Percentiles rank a stretch among this genome's conserved stretches.
These are phyloP conservation scores for Zophobas atratus DNA, from an alignment of 1,140 invertebrate species.

Conservation along the genomic window DNA sequence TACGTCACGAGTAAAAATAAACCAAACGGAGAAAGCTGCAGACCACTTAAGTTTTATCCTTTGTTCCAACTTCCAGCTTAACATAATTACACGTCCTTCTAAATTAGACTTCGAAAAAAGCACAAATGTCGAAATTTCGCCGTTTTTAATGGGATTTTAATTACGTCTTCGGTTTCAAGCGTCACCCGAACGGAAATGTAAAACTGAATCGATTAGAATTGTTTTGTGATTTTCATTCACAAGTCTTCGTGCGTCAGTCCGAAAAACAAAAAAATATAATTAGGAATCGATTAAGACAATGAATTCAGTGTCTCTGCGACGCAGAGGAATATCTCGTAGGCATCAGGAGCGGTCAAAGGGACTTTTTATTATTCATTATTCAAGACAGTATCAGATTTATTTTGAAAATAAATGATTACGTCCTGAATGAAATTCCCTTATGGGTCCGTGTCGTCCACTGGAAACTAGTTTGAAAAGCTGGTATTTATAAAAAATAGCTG, in stretches of 20 bases:
- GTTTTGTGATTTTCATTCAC: too few species aligned
- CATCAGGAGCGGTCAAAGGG: conserved; percentile 26
- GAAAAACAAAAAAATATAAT: conserved; percentile 9
- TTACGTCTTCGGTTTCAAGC: too few species aligned
- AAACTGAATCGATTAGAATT: too few species aligned
- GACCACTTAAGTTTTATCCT: too few species aligned
- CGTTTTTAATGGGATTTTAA: too few species aligned
- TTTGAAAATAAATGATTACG: conserved; percentile 27
- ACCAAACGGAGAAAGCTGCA: conserved; percentile 2
- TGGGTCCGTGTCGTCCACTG: conserved; percentile 12
- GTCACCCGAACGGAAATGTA: too few species aligned
- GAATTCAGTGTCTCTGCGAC: conserved; percentile 5
- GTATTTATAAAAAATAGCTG: conserved; percentile 51
- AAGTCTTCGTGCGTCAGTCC: too few species aligned
- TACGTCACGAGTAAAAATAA: conserved; percentile 13
- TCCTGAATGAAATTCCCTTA: conserved; percentile 44
- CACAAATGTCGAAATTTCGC: too few species aligned
- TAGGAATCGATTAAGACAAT: conserved; percentile 21
- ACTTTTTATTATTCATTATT: conserved; percentile 38
- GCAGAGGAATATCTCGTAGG: neutral
- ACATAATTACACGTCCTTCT: too few species aligned
- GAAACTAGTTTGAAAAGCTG: conserved; percentile 48
- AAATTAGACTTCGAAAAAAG: too few species aligned
- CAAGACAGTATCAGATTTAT: conserved; percentile 35
- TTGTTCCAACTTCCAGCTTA: too few species aligned